Evolutionary conservation across 2,113 vertebrate species (phyloP), one percentile per base, ranked within the genome.

Genomic region (Corythoichthys intestinalis): DNA sequence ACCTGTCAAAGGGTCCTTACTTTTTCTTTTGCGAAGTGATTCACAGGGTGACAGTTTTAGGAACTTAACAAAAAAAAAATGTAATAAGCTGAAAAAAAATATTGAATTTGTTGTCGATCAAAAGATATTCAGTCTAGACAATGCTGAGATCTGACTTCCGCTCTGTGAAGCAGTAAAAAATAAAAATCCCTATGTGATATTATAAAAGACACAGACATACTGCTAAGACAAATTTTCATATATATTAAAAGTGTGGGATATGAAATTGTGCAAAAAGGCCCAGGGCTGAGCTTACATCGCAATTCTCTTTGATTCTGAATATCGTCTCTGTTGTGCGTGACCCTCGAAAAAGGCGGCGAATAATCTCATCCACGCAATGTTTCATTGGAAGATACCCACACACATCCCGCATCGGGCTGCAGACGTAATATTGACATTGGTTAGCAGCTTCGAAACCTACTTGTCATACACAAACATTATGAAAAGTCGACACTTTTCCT

Each of bases 241-340:
- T 96, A 97, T 96, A 98, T 98, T 97, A 96, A 98, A 98, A 93
- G 92, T 78, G 90, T 69, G 81, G 90, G 88, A 96, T 94, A 94
- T 85, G 93, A 94, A 94, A 92, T 90, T 88, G 91, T 83, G 87
- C 87, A 83, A 81, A 89, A 62, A 83, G 75, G 79, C 84, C 79
- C 88, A 90, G 91, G 88, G 93, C 90, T 73, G 81, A 90, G 90
- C 92, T 94, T 92, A 93, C 70, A 57, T 17, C 77, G 87, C 75
- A 94, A 95, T 76, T 86, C 77, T 74, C 85, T 85, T 85, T 83
- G 76, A 90, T 91, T 87, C 86, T 72, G 73, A 81, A 87, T 83
- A 75, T 58, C 78, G 68, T 71, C 17, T 39, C 70, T 20, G 75
- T 85, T 83, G 81, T 80, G 41, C 41, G 48, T 90, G 87, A 91